A percentile compares a stretch with the other conserved stretches of the same genome.
Conservation (phyloP, 2,797 vertebrate genomes). For the Lagodon rhomboides region DNA sequence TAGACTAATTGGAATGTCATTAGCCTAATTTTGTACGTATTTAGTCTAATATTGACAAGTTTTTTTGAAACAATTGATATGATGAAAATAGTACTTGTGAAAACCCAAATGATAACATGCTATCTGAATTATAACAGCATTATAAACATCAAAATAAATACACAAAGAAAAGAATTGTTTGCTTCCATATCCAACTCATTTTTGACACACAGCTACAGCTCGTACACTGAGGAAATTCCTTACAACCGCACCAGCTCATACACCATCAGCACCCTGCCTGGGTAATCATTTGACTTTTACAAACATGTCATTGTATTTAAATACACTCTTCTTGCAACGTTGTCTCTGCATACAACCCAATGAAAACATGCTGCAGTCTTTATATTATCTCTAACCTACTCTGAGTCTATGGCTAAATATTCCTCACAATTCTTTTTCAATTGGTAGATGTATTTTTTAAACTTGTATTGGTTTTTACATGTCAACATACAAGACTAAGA, state of each 20-base stretch:
- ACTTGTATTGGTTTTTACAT: background rate
- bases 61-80: background rate
- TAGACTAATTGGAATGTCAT: background rate
- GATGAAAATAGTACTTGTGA: background rate
- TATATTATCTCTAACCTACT: slow-evolving; percentile 12
- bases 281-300: slow-evolving; percentile 56
- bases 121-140: background rate
- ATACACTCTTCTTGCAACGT: background rate
- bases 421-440: background rate
- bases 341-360: background rate
- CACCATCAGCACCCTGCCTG: slow-evolving; percentile 62
- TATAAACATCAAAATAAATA: background rate
- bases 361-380: slow-evolving; percentile 1
- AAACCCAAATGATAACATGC: background rate
- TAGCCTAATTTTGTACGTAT: background rate
- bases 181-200: background rate
- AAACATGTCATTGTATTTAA: background rate
- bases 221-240: slow-evolving; percentile 65
- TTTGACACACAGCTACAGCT: slow-evolving; percentile 63
- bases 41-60: background rate
- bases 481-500: background rate
- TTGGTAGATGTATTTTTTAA: too few species aligned
- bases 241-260: slow-evolving; percentile 64
- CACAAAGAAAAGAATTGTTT: background rate
- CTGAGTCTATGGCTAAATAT: background rate